A percentile compares a stretch with the other conserved stretches of the same genome.
These are phyloP conservation scores for Rhamphomyia laevipes DNA, from an alignment of 2,888 invertebrate species.

Conservation along the genomic window DNA sequence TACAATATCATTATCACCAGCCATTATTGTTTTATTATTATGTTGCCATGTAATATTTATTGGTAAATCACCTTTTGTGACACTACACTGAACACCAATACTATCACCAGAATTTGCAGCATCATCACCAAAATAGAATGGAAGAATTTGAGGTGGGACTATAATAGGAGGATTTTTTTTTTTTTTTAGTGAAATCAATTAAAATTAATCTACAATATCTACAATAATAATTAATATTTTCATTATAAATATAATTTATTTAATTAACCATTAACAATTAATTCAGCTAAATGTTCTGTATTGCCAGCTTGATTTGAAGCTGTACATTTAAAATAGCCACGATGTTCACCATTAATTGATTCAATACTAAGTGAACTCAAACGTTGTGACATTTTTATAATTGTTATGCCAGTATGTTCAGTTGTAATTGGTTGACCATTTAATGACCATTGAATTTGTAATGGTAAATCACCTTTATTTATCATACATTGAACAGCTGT, in stretches of 20 bases:
- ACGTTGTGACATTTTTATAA: constrained; percentile 49
- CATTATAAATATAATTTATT: not conserved
- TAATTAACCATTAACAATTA: constrained; percentile 55
- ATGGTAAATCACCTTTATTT: constrained; percentile 66
- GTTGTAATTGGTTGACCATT: constrained; percentile 48
- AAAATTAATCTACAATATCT: not conserved
- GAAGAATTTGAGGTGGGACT: constrained; percentile 56
- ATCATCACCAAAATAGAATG: constrained; percentile 61
- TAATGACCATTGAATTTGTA: constrained; percentile 64
- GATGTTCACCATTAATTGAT: constrained; percentile 58
- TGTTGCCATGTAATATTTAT: constrained; percentile 53
- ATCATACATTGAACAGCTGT: constrained; percentile 65
- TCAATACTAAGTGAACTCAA: constrained; percentile 62
- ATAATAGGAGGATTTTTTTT: constrained; percentile 1
- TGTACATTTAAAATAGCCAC: constrained; percentile 62
- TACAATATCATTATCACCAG: constrained; percentile 31
- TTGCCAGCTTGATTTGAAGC: constrained; percentile 57
- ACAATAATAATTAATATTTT: not conserved
- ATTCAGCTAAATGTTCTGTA: constrained; percentile 50
- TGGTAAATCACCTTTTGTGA: constrained; percentile 52
- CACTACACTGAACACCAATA: constrained; percentile 48
- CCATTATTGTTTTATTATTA: constrained; percentile 35
- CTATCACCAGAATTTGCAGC: constrained; percentile 62
- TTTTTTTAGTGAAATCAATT: not conserved
- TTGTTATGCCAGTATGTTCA: constrained; percentile 44